These are phyloP conservation scores for Chiloscyllium punctatum DNA, from an alignment of 2,797 vertebrate species.

Conservation along the genomic window DNA sequence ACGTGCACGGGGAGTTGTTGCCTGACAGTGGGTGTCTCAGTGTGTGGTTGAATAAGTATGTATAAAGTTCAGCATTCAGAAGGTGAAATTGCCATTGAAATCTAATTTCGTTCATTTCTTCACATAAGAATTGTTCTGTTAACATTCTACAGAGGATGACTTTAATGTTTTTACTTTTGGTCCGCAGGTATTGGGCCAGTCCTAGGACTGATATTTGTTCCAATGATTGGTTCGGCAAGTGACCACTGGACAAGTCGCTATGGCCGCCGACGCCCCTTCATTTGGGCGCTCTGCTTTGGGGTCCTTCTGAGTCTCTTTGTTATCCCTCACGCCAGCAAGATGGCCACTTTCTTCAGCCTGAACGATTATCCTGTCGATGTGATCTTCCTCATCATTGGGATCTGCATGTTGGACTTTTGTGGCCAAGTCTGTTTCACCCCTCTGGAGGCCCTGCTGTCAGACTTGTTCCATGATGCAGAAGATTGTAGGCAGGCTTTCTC, in stretches of 20 bases:
- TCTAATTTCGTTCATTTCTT: neutral
- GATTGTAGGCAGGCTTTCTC: slow-evolving; percentile 72
- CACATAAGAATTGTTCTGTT: neutral
- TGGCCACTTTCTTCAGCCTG: slow-evolving; percentile 54
- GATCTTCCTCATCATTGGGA: slow-evolving; percentile 64
- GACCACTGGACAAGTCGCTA: slow-evolving; percentile 70
- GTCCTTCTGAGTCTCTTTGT: slow-evolving; percentile 70
- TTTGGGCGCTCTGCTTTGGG: slow-evolving; percentile 69
- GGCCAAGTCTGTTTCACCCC: slow-evolving; percentile 78
- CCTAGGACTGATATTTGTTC: slow-evolving; percentile 67
- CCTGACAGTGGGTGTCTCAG: neutral
- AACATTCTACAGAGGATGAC: neutral
- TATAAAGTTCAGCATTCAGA: neutral
- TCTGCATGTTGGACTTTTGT: slow-evolving; percentile 71
- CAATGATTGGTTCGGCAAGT: slow-evolving; percentile 68
- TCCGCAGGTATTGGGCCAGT: slow-evolving; percentile 68
- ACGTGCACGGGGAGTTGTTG: neutral
- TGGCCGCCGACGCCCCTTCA: slow-evolving; percentile 74
- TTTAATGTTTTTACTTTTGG: neutral
- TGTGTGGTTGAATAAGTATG: neutral
- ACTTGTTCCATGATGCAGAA: slow-evolving; percentile 70
- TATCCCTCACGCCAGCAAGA: slow-evolving; percentile 60
- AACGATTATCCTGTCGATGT: slow-evolving; percentile 56
- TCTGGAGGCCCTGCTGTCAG: slow-evolving; percentile 71
- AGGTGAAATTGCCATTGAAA: neutral